Percentiles rank a stretch among this genome's conserved stretches.
Evolutionary conservation across 2,113 vertebrate species (phyloP).

Genomic region (Bothrops jararaca): DNA sequence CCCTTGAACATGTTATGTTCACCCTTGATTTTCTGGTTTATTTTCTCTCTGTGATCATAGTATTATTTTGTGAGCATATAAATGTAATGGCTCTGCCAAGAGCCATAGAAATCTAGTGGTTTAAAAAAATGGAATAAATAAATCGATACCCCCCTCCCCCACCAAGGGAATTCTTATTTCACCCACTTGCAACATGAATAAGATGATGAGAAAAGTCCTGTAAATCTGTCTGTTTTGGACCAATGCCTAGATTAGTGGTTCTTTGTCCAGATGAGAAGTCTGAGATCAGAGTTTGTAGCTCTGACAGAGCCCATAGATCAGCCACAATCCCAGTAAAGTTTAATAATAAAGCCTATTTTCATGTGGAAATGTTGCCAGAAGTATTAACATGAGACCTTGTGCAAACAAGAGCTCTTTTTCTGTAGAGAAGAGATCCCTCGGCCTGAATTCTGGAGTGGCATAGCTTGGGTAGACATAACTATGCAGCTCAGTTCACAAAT

Average conservation of each 20-base stretch:
- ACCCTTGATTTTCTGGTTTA: neutral
- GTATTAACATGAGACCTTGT: neutral
- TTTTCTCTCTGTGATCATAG: neutral
- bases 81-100: neutral
- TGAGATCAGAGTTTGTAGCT: neutral
- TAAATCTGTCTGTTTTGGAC: neutral
- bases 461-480: neutral
- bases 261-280: neutral
- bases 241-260: neutral
- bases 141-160: neutral
- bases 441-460: neutral
- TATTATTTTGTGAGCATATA: neutral
- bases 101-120: neutral
- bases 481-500: neutral
- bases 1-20: neutral
- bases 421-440: neutral
- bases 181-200: neutral
- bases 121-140: neutral
- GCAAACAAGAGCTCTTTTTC: neutral
- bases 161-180: neutral
- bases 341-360: neutral
- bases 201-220: neutral
- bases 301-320: neutral
- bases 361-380: neutral
- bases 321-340: neutral